These are phyloP conservation scores for Liolophura sinensis DNA, from an alignment of 1,140 invertebrate species.

Conservation along the genomic window DNA sequence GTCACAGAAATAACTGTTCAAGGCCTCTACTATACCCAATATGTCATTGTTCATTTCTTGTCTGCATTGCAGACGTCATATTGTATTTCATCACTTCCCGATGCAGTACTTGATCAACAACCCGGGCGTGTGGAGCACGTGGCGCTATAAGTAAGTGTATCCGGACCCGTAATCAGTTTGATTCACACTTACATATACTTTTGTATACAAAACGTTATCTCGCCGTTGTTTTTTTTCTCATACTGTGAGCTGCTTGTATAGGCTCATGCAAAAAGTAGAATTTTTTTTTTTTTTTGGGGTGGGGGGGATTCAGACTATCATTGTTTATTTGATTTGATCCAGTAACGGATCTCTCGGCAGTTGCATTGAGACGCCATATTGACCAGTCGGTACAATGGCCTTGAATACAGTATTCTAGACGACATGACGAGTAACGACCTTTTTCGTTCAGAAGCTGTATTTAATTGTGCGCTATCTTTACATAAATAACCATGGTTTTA, in stretches of 20 bases:
- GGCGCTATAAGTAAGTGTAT: slow-evolving; percentile 50
- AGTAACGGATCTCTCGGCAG: too few species aligned
- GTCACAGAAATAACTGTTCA: neutral
- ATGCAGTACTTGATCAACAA: slow-evolving; percentile 46
- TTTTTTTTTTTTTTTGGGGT: neutral
- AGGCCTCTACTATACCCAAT: neutral
- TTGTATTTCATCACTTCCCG: slow-evolving; percentile 50
- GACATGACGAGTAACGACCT: too few species aligned
- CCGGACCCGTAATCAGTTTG: neutral
- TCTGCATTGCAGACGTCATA: slow-evolving; percentile 33
- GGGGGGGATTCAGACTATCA: neutral
- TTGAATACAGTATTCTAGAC: too few species aligned
- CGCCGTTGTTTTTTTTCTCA: too few species aligned
- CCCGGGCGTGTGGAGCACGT: slow-evolving; percentile 48
- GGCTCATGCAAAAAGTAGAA: neutral
- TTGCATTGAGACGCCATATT: too few species aligned
- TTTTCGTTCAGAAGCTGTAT: too few species aligned
- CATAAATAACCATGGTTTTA: too few species aligned
- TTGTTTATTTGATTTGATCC: too few species aligned
- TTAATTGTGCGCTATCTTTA: too few species aligned
- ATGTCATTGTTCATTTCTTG: neutral
- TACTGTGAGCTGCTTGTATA: too few species aligned
- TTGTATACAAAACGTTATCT: neutral
- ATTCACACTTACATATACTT: neutral
- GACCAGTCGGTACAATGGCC: too few species aligned